Conservation (phyloP, 2,113 vertebrate genomes). For the Hyperopisus bebe region DNA sequence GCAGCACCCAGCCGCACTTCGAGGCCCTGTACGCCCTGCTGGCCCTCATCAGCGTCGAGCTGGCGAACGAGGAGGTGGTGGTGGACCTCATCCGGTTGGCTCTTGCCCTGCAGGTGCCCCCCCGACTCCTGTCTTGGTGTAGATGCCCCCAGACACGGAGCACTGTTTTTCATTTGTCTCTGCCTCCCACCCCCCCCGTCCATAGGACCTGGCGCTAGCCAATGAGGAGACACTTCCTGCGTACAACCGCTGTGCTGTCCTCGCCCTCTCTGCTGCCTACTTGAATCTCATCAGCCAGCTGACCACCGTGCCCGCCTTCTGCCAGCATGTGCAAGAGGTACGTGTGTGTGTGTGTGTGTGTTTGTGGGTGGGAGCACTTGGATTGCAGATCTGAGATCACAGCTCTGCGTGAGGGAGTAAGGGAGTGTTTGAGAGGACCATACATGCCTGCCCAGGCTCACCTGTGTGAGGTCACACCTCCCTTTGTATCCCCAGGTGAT, state of each 20-base stretch:
- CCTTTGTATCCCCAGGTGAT: constrained; percentile 68
- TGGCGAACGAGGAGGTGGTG: constrained; percentile 90
- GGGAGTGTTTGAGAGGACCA: constrained; percentile 79
- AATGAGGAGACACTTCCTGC: constrained; percentile 74
- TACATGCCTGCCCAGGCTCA: background rate
- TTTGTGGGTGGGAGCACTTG: too few relatives aligned
- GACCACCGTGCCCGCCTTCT: constrained; percentile 87
- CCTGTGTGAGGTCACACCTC: background rate
- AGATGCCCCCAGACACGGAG: background rate
- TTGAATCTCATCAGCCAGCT: constrained; percentile 95
- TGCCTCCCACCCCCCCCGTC: background rate
- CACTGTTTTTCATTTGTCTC: background rate
- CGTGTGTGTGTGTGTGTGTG: background rate
- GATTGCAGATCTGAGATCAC: constrained; percentile 46
- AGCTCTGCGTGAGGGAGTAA: constrained; percentile 94
- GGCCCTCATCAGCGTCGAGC: constrained; percentile 81
- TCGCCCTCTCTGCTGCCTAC: constrained; percentile 80
- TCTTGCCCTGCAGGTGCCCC: constrained; percentile 75
- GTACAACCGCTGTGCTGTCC: constrained; percentile 83
- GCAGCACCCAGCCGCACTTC: constrained; percentile 73
- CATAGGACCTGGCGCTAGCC: constrained; percentile 78
- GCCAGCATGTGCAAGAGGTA: constrained; percentile 90
- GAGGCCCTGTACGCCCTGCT: constrained; percentile 77
- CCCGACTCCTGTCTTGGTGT: background rate
- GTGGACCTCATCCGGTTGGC: constrained; percentile 90